Evolutionary conservation across 2,888 invertebrate genomes (phyloP), one percentile per base, ranked within the genome.

Genomic region (Nemoura dubitans): DNA sequence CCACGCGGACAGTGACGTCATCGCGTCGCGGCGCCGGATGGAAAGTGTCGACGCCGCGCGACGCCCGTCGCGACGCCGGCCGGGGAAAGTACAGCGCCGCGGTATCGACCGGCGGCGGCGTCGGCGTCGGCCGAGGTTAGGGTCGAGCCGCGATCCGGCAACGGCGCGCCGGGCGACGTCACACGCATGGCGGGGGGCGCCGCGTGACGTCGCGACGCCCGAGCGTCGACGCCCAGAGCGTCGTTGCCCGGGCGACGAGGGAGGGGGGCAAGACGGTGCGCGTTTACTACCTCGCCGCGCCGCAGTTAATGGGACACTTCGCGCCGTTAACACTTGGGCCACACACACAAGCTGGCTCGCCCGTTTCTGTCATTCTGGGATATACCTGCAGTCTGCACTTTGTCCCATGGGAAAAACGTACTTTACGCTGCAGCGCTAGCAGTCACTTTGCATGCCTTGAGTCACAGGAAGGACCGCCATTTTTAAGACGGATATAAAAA

Each of bases 81-180:
- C 59, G 59, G 59, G 59, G 59, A 59, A 59, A 59, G 59, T 59
- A 10, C 2, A 3, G 59, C 59, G 59, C n/a, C n/a, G n/a, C n/a
- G n/a, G n/a, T 59, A 59, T 59, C 59, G 59, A 59, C 59, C 59
- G 59, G 86, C 86, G 82, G 82, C 82, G 85, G 85, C 30, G 26
- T 85, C 82, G 83, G 83, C 87, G 87, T 77, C 85, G 76, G 85
- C 82, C 29, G 76, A 42, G 82, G 86, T 86, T 59, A 77, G 83
- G 85, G 81, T 85, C 85, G 29, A 3, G 36, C 10, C 36, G 36
- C 36, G 36, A 10, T 3, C 3, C 36, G 10, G 36, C 36, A 3
- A 42, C 86, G 85, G 85, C 84, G 87, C 87, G 88, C 86, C 86
- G 87, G 86, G 77, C 42, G 27, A 77, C 25, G 80, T 36, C 36